Conservation (phyloP, 2,797 vertebrate genomes). For the Holocentrus rufus region DNA sequence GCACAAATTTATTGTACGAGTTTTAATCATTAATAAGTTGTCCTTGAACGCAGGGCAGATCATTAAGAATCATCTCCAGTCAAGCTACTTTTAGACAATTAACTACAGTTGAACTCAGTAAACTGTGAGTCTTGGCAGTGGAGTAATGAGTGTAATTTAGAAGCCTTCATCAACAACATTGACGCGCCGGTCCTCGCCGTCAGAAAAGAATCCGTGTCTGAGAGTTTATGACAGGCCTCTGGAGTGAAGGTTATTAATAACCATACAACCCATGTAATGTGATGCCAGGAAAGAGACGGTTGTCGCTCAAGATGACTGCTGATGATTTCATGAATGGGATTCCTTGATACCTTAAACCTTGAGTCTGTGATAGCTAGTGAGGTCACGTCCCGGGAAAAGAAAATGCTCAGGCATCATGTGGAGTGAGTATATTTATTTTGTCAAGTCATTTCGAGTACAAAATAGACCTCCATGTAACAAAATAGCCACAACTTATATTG, state of each 20-base stretch:
- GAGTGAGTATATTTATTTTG: slow-evolving; percentile 75
- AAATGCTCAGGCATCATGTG: slow-evolving; percentile 57
- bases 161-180: slow-evolving; percentile 47
- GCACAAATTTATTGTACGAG: background rate
- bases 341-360: slow-evolving; percentile 40
- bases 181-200: slow-evolving; percentile 55
- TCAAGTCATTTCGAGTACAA: slow-evolving; percentile 79
- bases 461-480: slow-evolving; percentile 81
- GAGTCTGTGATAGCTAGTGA: slow-evolving; percentile 49
- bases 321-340: slow-evolving; percentile 73
- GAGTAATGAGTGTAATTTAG: slow-evolving; percentile 46
- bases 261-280: slow-evolving; percentile 60
- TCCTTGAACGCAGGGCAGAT: background rate
- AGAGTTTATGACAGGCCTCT: slow-evolving; percentile 63
- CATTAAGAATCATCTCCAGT: background rate
- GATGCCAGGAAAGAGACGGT: slow-evolving; percentile 44
- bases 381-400: slow-evolving; percentile 59
- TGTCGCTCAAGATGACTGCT: slow-evolving; percentile 46
- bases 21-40: background rate
- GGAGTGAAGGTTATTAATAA: slow-evolving; percentile 72
- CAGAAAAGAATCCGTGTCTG: slow-evolving; percentile 51
- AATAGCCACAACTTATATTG: slow-evolving; percentile 75
- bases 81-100: slow-evolving; percentile 9
- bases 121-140: slow-evolving; percentile 38
- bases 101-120: slow-evolving; percentile 28